Evolutionary conservation across 2,797 vertebrate species (phyloP).

Genomic region (Nannoperca obscura): DNA sequence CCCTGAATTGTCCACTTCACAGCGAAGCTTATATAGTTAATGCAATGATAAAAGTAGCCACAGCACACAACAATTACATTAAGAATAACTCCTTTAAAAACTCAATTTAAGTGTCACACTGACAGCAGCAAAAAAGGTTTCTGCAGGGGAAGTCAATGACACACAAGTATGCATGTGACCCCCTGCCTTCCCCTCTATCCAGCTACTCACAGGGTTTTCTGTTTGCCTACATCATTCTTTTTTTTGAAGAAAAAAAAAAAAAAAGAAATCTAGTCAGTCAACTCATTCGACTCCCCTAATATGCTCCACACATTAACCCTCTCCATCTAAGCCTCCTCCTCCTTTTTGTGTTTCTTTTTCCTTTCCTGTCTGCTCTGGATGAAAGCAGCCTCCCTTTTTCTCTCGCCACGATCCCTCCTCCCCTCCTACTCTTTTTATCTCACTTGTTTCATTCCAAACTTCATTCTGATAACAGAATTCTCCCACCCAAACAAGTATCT

Average conservation of each 20-base stretch:
- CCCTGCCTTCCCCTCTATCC: constrained; percentile 25
- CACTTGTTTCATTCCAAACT: constrained; percentile 63
- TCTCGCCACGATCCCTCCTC: constrained; percentile 35
- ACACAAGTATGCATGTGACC: constrained; percentile 45
- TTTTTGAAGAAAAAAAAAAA: no score
- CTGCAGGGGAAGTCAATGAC: constrained; percentile 56
- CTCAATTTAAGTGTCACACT: constrained; percentile 70
- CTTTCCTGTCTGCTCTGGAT: constrained; percentile 11
- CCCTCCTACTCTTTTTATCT: constrained; percentile 50
- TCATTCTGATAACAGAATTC: constrained; percentile 59
- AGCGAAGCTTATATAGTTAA: constrained; percentile 65
- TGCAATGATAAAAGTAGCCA: constrained; percentile 55
- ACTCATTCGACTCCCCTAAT: constrained; percentile 40
- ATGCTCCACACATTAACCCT: constrained; percentile 39
- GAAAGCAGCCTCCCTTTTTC: constrained; percentile 49
- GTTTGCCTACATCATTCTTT: constrained; percentile 54
- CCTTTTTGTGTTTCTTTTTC: constrained; percentile 22
- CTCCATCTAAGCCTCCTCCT: constrained; percentile 5
- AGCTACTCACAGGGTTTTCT: constrained; percentile 38
- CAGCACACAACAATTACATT: constrained; percentile 66
- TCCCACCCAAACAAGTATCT: constrained; percentile 37
- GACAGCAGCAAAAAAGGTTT: constrained; percentile 60
- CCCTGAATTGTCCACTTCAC: constrained; percentile 58
- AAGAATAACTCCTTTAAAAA: constrained; percentile 72
- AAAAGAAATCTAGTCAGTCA: no score